Evolutionary conservation across 1,140 invertebrate genomes (phyloP).

Genomic region (Diorhabda sublineata): DNA sequence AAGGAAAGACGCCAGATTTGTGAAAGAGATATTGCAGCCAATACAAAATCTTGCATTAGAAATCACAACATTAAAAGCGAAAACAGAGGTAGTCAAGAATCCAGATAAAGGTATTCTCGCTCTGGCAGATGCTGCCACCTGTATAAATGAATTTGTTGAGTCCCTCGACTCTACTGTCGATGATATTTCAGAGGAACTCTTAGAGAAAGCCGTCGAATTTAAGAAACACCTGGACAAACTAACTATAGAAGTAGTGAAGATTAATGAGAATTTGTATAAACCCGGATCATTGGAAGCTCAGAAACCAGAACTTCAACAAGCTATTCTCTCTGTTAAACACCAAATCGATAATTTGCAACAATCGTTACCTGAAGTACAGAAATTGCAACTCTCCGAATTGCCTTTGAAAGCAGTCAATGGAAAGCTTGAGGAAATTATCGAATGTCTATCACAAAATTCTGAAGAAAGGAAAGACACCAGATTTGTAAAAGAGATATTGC

Average conservation of each 20-base stretch:
- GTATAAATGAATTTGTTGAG: conserved; percentile 1
- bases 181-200: conserved; percentile 10
- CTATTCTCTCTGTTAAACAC: conserved; percentile 22
- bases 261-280: conserved; percentile 12
- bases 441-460: too few species aligned
- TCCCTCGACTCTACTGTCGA: not conserved
- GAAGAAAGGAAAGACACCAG: not conserved
- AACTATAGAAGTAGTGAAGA: conserved; percentile 8
- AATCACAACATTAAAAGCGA: conserved; percentile 1
- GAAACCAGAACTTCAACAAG: conserved; percentile 14
- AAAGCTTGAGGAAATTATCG: not conserved
- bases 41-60: not conserved
- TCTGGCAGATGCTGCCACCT: not conserved
- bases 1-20: not conserved
- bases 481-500: not conserved
- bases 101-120: not conserved
- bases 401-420: conserved; percentile 22
- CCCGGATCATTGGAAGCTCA: conserved; percentile 10
- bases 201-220: conserved; percentile 14
- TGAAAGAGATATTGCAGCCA: not conserved
- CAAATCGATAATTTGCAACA: conserved; percentile 18
- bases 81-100: not conserved
- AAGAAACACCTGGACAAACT: conserved; percentile 21
- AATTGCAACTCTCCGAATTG: conserved; percentile 12
- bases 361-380: conserved; percentile 7